Evolutionary conservation across 2,888 invertebrate species (phyloP).

Genomic region (Scaptomyza reducta): DNA sequence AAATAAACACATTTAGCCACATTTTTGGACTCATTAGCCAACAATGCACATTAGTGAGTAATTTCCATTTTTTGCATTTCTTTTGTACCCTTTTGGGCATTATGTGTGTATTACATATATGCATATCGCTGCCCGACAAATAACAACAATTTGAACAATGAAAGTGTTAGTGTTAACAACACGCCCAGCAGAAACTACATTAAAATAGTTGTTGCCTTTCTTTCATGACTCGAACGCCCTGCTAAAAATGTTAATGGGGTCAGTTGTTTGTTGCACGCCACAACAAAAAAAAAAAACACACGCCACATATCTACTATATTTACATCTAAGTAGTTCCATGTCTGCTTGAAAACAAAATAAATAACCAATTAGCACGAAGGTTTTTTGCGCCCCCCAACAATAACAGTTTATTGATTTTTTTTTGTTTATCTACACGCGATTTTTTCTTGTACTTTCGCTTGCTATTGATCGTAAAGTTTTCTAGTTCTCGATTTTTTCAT

Average conservation of each 20-base stretch:
- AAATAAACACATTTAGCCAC: constrained; percentile 2
- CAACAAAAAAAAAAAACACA: constrained; percentile 27
- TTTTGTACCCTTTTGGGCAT: constrained; percentile 3
- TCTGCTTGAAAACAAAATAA: constrained; percentile 53
- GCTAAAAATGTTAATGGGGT: constrained; percentile 69
- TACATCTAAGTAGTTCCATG: constrained; percentile 18
- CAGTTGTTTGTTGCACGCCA: constrained; percentile 70
- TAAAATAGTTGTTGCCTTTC: constrained; percentile 45
- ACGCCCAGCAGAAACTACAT: constrained; percentile 42
- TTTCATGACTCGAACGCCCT: constrained; percentile 42
- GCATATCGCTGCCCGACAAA: constrained; percentile 46
- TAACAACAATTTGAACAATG: constrained; percentile 48
- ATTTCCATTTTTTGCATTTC: constrained; percentile 50
- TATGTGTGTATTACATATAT: constrained; percentile 12
- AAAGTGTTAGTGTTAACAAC: constrained; percentile 64
- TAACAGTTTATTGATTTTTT: constrained; percentile 52
- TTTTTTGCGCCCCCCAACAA: constrained; percentile 10
- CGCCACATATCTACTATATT: constrained; percentile 27
- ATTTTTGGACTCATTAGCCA: constrained; percentile 59
- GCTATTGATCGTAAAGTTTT: constrained; percentile 52
- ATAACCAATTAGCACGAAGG: constrained; percentile 78
- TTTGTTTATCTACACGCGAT: constrained; percentile 22
- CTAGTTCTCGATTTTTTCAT: constrained; percentile 18
- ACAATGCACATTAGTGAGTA: constrained; percentile 64
- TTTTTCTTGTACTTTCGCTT: constrained; percentile 56